These are phyloP conservation scores for Andrena chrysosceles DNA, from an alignment of 2,888 invertebrate species.

Conservation along the genomic window DNA sequence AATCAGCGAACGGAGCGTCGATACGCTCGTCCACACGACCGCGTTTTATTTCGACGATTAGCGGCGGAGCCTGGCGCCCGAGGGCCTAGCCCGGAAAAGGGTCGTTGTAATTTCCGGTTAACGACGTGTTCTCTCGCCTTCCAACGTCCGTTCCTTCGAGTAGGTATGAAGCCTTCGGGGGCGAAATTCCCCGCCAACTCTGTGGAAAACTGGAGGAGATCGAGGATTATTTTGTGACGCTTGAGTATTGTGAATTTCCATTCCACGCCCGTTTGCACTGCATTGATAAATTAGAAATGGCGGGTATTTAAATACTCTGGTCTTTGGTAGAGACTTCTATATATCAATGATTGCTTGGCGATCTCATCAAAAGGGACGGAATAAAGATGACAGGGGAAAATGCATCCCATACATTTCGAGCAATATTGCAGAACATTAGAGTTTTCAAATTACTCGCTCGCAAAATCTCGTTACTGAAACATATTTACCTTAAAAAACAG, in stretches of 20 bases:
- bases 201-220: neutral
- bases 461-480: no score
- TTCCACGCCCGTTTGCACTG: no score
- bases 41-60: constrained; percentile 67
- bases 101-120: constrained; percentile 61
- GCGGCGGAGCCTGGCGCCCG: constrained; percentile 8
- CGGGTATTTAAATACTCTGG: no score
- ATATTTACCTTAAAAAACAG: no score
- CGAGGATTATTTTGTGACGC: neutral
- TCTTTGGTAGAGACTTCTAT: no score
- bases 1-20: constrained; percentile 57
- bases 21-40: constrained; percentile 31
- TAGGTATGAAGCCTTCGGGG: neutral
- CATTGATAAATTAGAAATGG: no score
- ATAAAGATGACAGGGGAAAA: neutral
- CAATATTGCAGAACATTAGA: no score
- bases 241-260: no score
- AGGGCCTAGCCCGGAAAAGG: constrained; percentile 29
- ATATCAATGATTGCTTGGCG: no score
- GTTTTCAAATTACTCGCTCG: no score
- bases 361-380: no score
- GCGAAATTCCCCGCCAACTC: neutral
- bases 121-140: constrained; percentile 44
- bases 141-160: neutral
- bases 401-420: neutral